A percentile compares a stretch with the other conserved stretches of the same genome.
These are phyloP conservation scores for Drosophila macrothrix DNA, from an alignment of 2,888 invertebrate genomes.

Conservation along the genomic window DNA sequence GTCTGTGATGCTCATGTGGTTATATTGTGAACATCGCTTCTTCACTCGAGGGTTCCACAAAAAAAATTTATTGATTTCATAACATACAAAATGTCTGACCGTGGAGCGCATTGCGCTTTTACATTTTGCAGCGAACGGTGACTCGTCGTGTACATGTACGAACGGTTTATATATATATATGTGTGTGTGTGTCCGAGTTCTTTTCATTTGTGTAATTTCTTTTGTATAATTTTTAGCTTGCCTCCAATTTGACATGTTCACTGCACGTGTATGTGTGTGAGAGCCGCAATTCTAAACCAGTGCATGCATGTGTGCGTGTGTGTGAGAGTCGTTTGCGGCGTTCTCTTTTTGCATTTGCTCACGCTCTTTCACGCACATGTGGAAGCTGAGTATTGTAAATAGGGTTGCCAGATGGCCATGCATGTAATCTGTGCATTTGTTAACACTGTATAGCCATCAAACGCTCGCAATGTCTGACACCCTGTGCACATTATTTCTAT, in stretches of 20 bases:
- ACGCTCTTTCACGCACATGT: conserved; percentile 63
- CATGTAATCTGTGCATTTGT: conserved; percentile 40
- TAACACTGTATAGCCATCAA: not conserved
- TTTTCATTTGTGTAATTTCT: conserved; percentile 71
- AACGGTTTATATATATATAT: conserved; percentile 16
- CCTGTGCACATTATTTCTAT: conserved; percentile 39
- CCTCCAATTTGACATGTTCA: conserved; percentile 65
- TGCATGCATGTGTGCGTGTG: conserved; percentile 32
- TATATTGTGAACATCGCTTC: conserved; percentile 44
- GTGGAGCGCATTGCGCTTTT: conserved; percentile 54
- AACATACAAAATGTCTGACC: conserved; percentile 68
- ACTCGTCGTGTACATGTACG: conserved; percentile 44
- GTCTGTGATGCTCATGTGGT: conserved; percentile 54
- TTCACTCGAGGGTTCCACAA: conserved; percentile 40
- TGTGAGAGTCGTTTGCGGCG: conserved; percentile 41
- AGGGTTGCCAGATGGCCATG: conserved; percentile 54
- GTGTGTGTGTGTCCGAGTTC: conserved; percentile 33
- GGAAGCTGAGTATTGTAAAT: conserved; percentile 69
- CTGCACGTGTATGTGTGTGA: conserved; percentile 31
- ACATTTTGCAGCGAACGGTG: conserved; percentile 56
- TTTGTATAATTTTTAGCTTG: conserved; percentile 72
- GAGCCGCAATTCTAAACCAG: conserved; percentile 71
- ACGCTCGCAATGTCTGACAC: conserved; percentile 26
- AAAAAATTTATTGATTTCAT: conserved; percentile 82
- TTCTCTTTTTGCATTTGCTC: conserved; percentile 54